Evolutionary conservation across 2,113 vertebrate genomes (phyloP).

Genomic region (Anas platyrhynchos): DNA sequence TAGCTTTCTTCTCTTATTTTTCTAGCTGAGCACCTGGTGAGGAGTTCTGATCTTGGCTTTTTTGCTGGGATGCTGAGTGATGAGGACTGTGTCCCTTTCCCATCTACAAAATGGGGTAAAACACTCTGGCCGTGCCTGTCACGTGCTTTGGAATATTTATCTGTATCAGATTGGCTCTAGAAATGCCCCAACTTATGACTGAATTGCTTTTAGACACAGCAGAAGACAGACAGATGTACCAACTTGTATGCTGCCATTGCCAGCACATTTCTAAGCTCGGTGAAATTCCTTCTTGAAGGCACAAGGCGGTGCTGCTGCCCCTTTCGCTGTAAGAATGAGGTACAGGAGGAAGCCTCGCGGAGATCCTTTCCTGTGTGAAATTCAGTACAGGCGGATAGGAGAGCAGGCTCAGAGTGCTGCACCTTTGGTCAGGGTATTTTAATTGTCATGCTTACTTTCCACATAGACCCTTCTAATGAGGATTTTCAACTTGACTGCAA

Average conservation of each 20-base stretch:
- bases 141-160: not conserved
- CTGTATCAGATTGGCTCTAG: not conserved
- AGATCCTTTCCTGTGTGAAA: not conserved
- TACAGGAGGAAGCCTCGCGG: not conserved
- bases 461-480: not conserved
- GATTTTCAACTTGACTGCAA: not conserved
- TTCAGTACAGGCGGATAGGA: not conserved
- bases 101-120: fast-evolving
- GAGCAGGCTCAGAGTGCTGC: not conserved
- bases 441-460: not conserved
- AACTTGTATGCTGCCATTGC: not conserved
- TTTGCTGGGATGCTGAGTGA: not conserved
- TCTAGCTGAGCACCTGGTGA: not conserved
- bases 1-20: not conserved
- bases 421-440: not conserved
- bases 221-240: not conserved
- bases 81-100: not conserved
- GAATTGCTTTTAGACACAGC: not conserved
- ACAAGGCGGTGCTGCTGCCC: slow-evolving; percentile 58
- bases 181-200: not conserved
- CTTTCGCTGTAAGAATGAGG: not conserved
- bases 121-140: fast-evolving
- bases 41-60: not conserved
- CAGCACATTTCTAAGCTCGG: not conserved
- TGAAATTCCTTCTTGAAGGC: slow-evolving; percentile 33